Conservation (phyloP, 2,113 vertebrate genomes). For the Hippotragus niger region DNA sequence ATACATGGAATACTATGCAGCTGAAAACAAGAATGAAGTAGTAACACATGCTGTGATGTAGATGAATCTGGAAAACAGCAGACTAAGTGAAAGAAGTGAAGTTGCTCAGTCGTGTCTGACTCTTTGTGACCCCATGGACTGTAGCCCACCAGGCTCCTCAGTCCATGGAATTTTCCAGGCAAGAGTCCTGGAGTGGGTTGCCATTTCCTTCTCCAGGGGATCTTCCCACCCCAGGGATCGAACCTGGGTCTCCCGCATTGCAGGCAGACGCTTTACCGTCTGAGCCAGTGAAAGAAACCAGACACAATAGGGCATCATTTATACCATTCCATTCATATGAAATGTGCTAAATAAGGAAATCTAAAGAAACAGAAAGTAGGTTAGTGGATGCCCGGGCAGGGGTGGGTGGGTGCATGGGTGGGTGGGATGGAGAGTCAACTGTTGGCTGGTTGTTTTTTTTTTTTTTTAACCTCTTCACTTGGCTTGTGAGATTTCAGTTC, state of each 20-base stretch:
- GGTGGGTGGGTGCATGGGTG: no score
- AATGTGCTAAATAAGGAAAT: background rate
- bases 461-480: background rate
- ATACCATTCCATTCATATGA: background rate
- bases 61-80: background rate
- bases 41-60: accelerated
- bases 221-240: no score
- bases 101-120: no score
- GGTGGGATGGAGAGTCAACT: background rate
- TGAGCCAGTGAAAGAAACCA: background rate
- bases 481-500: background rate
- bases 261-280: no score
- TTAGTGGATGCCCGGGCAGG: background rate
- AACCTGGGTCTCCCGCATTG: no score
- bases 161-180: no score
- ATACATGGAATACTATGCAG: background rate
- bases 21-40: no score
- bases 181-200: no score
- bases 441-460: background rate
- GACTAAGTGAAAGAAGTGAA: background rate
- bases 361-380: background rate
- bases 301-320: background rate
- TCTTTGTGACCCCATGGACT: no score
- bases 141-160: no score
- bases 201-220: no score